Base-by-base conservation (phyloP, 2,888 invertebrate genomes). In the Ischnus inquisitorius region DNA sequence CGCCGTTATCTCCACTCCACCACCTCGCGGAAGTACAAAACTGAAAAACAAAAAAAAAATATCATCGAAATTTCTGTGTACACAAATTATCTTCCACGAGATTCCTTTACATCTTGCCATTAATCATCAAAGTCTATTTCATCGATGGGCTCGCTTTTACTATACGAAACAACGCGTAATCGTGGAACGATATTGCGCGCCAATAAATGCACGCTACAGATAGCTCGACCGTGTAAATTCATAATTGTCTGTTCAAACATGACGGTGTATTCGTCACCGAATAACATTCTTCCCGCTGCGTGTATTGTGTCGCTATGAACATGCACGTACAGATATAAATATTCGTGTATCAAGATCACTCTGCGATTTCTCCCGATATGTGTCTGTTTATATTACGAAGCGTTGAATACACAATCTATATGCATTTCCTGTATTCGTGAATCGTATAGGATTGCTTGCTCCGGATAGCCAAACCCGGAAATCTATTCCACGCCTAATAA, bases 401-500 rank as follows among this genome's bases (percentile, higher is more conserved):
- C 74, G 54, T 16, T 28, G 34, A 69, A 82, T 82, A 39, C 43
- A 71, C 51, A 25, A 25, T 57, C 46, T 46, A 28, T 34, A 46
- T 25, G 28, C 34, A 74, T 46, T 74, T 46, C 46, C 71, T 65
- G 76, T 43, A 68, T 72, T 62, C 19, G 46, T 43, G 68, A 34
- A 57, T n/a, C 54, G 54, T 22, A 54, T 14, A 57, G 80, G 64
- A 71, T 41, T 57, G 64, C 43, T 64, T 41, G 67, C 67, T 79
- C 75, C 64, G 54, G 54, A 69, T 67, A 76, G 41, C 43, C 72
- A 51, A 69, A 39, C 25, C 48, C 69, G 75, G 75, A 79, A 75
- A 79, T 79, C 75, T 68, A 75, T 79, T 79, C 62, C 51, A 34
- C 41, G 60, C 72, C 74, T 82, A 62, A 82, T 82, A 79, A 74